Conservation (phyloP, 2,888 invertebrate species). For the Pardosa pseudoannulata region DNA sequence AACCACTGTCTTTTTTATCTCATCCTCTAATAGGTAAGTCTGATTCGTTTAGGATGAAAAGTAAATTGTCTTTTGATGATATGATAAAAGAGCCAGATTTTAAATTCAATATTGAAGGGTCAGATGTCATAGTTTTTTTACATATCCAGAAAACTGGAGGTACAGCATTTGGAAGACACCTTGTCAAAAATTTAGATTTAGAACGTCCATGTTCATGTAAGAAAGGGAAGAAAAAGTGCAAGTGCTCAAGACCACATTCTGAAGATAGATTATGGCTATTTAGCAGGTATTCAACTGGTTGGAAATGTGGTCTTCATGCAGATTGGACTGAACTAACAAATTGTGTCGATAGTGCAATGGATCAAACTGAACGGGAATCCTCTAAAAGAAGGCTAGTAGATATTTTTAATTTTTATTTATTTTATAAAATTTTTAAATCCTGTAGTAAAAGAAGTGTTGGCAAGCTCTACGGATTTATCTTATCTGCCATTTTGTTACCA, state of each 20-base stretch:
- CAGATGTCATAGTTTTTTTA: conserved; percentile 97
- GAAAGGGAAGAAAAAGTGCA: conserved; percentile 75
- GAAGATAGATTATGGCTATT: conserved; percentile 96
- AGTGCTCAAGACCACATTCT: conserved; percentile 76
- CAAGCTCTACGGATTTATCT: too few species aligned
- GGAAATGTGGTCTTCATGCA: conserved; percentile 98
- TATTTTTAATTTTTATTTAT: too few species aligned
- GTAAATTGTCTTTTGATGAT: conserved; percentile 71
- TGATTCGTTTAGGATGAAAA: conserved; percentile 30
- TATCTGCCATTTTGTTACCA: too few species aligned
- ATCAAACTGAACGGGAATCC: conserved; percentile 88
- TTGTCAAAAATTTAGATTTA: conserved; percentile 94
- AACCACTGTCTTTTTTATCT: conserved; percentile 70
- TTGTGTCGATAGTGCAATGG: conserved; percentile 93
- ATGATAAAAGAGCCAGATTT: conserved; percentile 69
- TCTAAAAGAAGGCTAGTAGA: conserved; percentile 68
- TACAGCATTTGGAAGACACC: conserved; percentile 95
- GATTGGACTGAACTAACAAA: conserved; percentile 98
- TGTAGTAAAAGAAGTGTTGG: too few species aligned
- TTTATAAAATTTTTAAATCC: too few species aligned
- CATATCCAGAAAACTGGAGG: conserved; percentile 99
- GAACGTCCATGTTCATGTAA: conserved; percentile 86
- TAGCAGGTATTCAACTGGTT: conserved; percentile 96
- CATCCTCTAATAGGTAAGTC: conserved; percentile 59
- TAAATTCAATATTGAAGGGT: conserved; percentile 79